A percentile compares a stretch with the other conserved stretches of the same genome.
phyloP scores from a whole-genome alignment of 2,113 vertebrate genomes.

The Oophaga pumilio region DNA sequence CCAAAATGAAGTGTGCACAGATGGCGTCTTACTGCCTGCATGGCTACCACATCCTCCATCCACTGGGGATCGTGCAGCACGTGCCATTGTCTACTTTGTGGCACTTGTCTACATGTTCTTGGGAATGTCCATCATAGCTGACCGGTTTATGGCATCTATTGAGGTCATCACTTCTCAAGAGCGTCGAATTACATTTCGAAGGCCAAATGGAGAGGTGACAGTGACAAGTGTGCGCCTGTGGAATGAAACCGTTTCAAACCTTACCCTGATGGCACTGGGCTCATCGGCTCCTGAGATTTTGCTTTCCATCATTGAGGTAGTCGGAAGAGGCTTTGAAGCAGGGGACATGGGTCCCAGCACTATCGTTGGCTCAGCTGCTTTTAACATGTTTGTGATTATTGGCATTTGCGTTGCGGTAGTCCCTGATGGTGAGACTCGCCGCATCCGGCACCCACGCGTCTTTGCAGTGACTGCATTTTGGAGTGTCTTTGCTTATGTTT shows the following conservation, averaged over 20 bases:
- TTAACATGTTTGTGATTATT: conserved; percentile 87
- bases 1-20: conserved; percentile 66
- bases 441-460: conserved; percentile 80
- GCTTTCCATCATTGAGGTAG: conserved; percentile 82
- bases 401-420: conserved; percentile 81
- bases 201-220: conserved; percentile 79
- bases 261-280: conserved; percentile 83
- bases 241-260: conserved; percentile 86
- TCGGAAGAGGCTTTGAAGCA: conserved; percentile 78
- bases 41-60: conserved; percentile 85
- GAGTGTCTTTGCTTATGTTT: conserved; percentile 85
- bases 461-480: conserved; percentile 82
- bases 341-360: conserved; percentile 82
- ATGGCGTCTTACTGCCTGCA: conserved; percentile 79
- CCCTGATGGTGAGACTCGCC: conserved; percentile 78
- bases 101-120: conserved; percentile 86
- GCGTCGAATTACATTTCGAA: conserved; percentile 81
- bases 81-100: conserved; percentile 84
- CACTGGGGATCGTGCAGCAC: conserved; percentile 80
- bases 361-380: conserved; percentile 83
- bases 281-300: conserved; percentile 84
- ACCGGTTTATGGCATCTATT: conserved; percentile 87
- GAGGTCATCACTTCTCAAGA: conserved; percentile 87
- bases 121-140: conserved; percentile 85
- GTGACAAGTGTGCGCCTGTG: conserved; percentile 81